Conservation (phyloP, 2,797 vertebrate genomes). For the Leuciscus waleckii region DNA sequence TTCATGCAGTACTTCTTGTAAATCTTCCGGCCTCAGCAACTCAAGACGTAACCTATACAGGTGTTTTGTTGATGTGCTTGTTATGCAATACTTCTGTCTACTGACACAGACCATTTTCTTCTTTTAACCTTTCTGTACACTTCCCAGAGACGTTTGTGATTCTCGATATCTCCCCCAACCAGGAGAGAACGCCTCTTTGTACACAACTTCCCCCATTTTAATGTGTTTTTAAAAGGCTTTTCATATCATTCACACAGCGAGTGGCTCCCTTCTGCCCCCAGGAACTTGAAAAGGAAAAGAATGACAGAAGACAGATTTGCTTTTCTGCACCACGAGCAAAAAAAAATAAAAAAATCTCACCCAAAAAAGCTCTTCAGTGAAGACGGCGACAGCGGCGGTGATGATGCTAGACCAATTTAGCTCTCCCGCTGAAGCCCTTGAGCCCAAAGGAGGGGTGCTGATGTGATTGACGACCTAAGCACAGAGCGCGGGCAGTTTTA, state of each 20-base stretch:
- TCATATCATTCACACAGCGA: constrained; percentile 35
- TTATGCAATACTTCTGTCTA: constrained; percentile 31
- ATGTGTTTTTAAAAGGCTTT: constrained; percentile 45
- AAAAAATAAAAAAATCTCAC: neutral
- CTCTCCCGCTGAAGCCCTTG: constrained; percentile 44
- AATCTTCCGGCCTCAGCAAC: constrained; percentile 26
- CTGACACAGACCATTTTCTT: neutral
- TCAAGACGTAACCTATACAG: neutral
- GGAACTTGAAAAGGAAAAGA: constrained; percentile 28
- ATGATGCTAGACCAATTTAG: constrained; percentile 50
- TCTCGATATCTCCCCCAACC: constrained; percentile 41
- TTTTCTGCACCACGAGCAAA: constrained; percentile 45
- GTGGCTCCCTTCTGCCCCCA: neutral
- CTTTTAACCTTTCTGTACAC: constrained; percentile 26
- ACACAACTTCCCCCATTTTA: constrained; percentile 35
- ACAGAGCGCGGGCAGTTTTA: constrained; percentile 33
- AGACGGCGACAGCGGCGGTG: constrained; percentile 1
- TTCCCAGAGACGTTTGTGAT: constrained; percentile 28
- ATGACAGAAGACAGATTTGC: constrained; percentile 32
- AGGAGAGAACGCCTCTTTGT: constrained; percentile 33
- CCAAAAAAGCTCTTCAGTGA: constrained; percentile 16
- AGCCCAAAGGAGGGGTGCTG: constrained; percentile 25
- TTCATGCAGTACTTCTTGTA: constrained; percentile 4
- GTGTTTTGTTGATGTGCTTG: constrained; percentile 34
- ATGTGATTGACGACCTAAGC: constrained; percentile 54